Conservation (phyloP, 2,888 invertebrate species). For the Nycteola revayana region DNA sequence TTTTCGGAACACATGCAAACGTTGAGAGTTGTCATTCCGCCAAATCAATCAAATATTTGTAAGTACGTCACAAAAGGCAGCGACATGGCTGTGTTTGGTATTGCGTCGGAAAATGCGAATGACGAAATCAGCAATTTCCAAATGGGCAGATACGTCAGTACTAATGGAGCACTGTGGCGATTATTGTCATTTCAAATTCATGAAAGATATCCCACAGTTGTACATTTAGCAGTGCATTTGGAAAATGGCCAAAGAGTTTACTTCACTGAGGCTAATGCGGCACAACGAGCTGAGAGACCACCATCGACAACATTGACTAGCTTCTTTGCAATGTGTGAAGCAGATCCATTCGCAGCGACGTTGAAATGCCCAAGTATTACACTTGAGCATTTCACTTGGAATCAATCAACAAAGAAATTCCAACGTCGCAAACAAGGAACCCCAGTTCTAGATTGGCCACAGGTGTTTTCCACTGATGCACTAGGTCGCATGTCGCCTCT, state of each 20-base stretch:
- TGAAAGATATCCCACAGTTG: conserved; percentile 11
- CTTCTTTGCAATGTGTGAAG: conserved; percentile 4
- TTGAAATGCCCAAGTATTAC: conserved; percentile 6
- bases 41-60: conserved; percentile 13
- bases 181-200: conserved; percentile 9
- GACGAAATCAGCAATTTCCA: conserved; percentile 15
- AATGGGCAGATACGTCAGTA: conserved; percentile 8
- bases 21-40: conserved; percentile 21
- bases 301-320: conserved; percentile 5
- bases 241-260: conserved; percentile 3
- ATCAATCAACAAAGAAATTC: conserved; percentile 6
- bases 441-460: conserved; percentile 1
- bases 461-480: too few species aligned
- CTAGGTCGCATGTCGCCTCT: too few species aligned
- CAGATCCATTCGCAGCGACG: conserved; percentile 5
- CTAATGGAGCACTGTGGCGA: conserved; percentile 3
- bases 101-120: conserved; percentile 4
- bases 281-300: conserved; percentile 1
- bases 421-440: conserved; percentile 16
- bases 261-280: conserved; percentile 1
- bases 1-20: conserved; percentile 16
- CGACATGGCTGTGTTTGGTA: conserved; percentile 9
- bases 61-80: conserved; percentile 8
- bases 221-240: conserved; percentile 4
- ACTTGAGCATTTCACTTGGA: conserved; percentile 9